Conservation (phyloP, 1,140 invertebrate genomes). For the Micrasema longulum region DNA sequence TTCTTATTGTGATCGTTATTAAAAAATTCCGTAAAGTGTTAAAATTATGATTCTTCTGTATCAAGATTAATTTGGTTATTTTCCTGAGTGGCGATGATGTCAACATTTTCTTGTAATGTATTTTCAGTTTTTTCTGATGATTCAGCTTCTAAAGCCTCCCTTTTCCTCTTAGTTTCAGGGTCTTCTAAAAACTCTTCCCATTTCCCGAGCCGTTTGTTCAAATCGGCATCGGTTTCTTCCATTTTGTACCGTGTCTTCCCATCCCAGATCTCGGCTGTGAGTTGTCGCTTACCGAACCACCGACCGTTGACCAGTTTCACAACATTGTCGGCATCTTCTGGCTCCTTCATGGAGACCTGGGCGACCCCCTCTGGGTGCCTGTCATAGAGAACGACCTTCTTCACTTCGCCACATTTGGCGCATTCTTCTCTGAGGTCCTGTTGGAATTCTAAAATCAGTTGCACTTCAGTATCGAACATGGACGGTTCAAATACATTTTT, state of each 20-base stretch:
- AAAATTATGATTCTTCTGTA: no score
- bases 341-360: constrained; percentile 89
- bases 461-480: constrained; percentile 91
- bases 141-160: constrained; percentile 15
- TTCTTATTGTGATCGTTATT: no score
- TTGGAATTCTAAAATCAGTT: constrained; percentile 90
- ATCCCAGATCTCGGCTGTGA: constrained; percentile 93
- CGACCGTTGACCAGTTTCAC: constrained; percentile 89
- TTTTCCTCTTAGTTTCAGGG: constrained; percentile 59
- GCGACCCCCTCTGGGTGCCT: constrained; percentile 94
- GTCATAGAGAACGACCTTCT: constrained; percentile 94
- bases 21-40: no score
- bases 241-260: constrained; percentile 95
- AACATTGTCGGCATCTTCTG: constrained; percentile 92
- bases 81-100: neutral
- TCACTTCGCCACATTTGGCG: constrained; percentile 91
- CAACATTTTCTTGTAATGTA: neutral
- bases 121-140: no score
- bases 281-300: constrained; percentile 89
- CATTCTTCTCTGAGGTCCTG: constrained; percentile 92
- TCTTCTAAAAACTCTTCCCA: constrained; percentile 89
- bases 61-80: neutral
- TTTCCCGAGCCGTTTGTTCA: constrained; percentile 82
- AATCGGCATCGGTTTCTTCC: constrained; percentile 91
- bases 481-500: constrained; percentile 94